Percentiles rank a stretch among this genome's conserved stretches.
phyloP scores from a whole-genome alignment of 2,888 invertebrate genomes.

The Sarcophaga variegata region DNA sequence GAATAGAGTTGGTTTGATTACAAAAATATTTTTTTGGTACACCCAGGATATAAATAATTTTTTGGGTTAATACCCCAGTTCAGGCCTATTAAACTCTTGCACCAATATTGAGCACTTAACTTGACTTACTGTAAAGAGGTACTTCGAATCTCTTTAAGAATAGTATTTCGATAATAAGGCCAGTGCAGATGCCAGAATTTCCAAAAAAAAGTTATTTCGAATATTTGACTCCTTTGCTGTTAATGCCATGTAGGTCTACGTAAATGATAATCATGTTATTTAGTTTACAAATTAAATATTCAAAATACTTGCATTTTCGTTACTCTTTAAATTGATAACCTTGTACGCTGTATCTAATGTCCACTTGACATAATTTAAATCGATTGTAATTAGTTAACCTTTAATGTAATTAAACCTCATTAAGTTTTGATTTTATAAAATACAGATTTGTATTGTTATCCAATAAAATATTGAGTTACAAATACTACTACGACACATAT shows the following conservation, averaged over 20 bases:
- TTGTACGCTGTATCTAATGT: not conserved
- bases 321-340: not conserved
- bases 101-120: too few relatives aligned
- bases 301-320: not conserved
- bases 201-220: not conserved
- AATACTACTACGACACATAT: not conserved
- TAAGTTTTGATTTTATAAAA: not conserved
- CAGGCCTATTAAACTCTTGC: too few relatives aligned
- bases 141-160: too few relatives aligned
- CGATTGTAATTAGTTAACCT: not conserved
- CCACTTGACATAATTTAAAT: not conserved
- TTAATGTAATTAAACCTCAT: slow-evolving; percentile 24
- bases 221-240: not conserved
- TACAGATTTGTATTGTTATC: not conserved
- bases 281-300: not conserved
- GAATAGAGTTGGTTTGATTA: too few relatives aligned
- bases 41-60: too few relatives aligned
- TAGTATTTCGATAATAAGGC: too few relatives aligned
- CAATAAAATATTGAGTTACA: slow-evolving; percentile 34
- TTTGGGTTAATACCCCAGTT: too few relatives aligned
- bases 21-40: too few relatives aligned
- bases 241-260: too few relatives aligned
- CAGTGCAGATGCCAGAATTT: too few relatives aligned
- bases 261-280: not conserved
- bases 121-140: too few relatives aligned